A percentile compares a stretch with the other conserved stretches of the same genome.
These are phyloP conservation scores for Sebastes aleutianus DNA, from an alignment of 2,797 vertebrate species.

Conservation along the genomic window DNA sequence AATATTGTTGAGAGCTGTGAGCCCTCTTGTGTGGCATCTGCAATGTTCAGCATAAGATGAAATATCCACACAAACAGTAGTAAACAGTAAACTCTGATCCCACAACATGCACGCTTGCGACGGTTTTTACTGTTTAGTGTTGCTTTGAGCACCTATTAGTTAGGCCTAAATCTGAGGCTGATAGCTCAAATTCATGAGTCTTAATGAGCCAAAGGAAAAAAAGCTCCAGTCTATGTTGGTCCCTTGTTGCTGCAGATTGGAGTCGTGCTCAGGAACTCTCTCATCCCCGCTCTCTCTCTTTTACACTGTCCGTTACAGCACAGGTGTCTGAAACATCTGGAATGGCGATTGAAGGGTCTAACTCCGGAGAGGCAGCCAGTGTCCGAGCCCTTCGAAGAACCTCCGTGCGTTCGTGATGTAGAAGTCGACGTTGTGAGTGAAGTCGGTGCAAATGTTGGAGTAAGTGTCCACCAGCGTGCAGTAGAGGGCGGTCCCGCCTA, in stretches of 20 bases:
- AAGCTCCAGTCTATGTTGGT: neutral
- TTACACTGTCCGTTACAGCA: neutral
- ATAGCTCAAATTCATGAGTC: neutral
- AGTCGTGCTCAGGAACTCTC: neutral
- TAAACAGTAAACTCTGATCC: conserved; percentile 38
- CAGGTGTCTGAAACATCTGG: neutral
- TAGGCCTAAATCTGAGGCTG: neutral
- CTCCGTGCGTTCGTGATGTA: conserved; percentile 84
- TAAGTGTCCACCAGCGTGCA: conserved; percentile 90
- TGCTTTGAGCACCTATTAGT: neutral
- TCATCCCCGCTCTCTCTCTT: neutral
- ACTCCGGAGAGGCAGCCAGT: conserved; percentile 84
- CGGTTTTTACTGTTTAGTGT: neutral
- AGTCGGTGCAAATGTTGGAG: conserved; percentile 92
- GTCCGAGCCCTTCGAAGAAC: conserved; percentile 84
- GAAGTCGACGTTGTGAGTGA: conserved; percentile 91
- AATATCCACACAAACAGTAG: conserved; percentile 43
- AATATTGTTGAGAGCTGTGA: conserved; percentile 7
- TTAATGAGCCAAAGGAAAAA: neutral
- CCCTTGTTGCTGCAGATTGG: neutral
- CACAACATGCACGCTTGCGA: neutral
- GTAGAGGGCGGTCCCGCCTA: conserved; percentile 93
- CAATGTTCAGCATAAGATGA: conserved; percentile 1
- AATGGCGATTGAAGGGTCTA: conserved; percentile 54
- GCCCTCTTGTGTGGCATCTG: conserved; percentile 10